These are phyloP conservation scores for Hyles vespertilio DNA, from an alignment of 1,140 invertebrate species.

Conservation along the genomic window DNA sequence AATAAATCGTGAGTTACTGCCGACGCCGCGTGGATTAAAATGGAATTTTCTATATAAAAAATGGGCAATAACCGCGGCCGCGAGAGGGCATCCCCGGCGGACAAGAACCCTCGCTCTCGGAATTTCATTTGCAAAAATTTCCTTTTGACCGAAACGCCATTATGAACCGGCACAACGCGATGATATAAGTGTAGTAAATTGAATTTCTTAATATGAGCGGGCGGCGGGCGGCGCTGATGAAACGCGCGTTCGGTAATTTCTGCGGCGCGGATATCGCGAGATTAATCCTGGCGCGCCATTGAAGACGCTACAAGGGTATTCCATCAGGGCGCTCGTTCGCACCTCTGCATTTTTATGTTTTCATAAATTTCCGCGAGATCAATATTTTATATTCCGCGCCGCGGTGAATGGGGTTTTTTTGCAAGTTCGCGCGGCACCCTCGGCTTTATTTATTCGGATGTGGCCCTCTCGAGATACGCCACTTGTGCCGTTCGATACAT, in stretches of 20 bases:
- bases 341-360: slow-evolving; percentile 57
- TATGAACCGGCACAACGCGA: slow-evolving; percentile 25
- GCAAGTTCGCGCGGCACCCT: slow-evolving; percentile 31
- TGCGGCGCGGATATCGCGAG: slow-evolving; percentile 9
- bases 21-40: slow-evolving; percentile 43
- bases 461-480: slow-evolving; percentile 40
- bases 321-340: slow-evolving; percentile 37
- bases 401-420: slow-evolving; percentile 41
- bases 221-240: background rate
- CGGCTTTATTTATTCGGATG: slow-evolving; percentile 42
- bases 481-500: slow-evolving; percentile 51
- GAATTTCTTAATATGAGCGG: slow-evolving; percentile 21
- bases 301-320: slow-evolving; percentile 38
- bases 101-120: slow-evolving; percentile 25
- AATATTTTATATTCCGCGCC: slow-evolving; percentile 56
- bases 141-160: slow-evolving; percentile 34
- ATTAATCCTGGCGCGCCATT: slow-evolving; percentile 22
- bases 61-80: slow-evolving; percentile 41
- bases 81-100: slow-evolving; percentile 27
- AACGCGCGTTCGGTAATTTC: slow-evolving; percentile 10
- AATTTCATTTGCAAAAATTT: slow-evolving; percentile 48
- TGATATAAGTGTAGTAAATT: slow-evolving; percentile 27
- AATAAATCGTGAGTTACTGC: slow-evolving; percentile 48
- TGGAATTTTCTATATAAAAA: slow-evolving; percentile 46
- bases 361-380: slow-evolving; percentile 61